Conservation (phyloP, 2,113 vertebrate species). For the Prolemur simus region DNA sequence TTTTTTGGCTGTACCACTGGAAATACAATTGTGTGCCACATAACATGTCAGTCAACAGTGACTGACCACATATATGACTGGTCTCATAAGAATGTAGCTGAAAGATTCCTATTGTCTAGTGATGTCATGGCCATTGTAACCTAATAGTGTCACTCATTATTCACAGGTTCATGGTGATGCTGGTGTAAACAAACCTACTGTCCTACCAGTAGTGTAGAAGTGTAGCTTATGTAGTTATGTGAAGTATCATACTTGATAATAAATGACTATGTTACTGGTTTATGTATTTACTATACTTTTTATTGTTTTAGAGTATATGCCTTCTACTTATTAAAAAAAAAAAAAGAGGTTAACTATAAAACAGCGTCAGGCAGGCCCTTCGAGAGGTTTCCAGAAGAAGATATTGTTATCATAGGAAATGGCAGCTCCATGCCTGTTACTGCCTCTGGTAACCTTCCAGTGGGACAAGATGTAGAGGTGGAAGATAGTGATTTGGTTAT, state of each 20-base stretch:
- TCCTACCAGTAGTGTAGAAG: neutral
- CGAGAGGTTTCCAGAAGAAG: too few species aligned
- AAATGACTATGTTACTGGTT: neutral
- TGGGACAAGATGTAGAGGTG: too few species aligned
- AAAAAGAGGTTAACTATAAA: neutral
- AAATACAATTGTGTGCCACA: neutral
- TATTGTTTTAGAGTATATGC: neutral
- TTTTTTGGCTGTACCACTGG: neutral
- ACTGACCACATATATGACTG: too few species aligned
- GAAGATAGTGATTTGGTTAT: too few species aligned
- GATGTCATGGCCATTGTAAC: neutral
- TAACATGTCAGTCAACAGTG: neutral
- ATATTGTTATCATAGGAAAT: too few species aligned
- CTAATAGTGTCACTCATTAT: neutral
- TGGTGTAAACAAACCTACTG: neutral
- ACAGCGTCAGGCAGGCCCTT: neutral
- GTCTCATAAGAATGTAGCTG: neutral
- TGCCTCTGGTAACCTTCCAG: too few species aligned
- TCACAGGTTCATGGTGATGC: neutral
- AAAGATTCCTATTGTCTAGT: neutral
- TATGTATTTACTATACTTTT: neutral
- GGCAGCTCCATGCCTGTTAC: too few species aligned
- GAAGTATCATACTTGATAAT: neutral
- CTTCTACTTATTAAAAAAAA: neutral
- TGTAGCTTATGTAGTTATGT: neutral